Base-by-base conservation (phyloP, 2,888 invertebrate species). In the Chaetogeoica ovagalla region DNA sequence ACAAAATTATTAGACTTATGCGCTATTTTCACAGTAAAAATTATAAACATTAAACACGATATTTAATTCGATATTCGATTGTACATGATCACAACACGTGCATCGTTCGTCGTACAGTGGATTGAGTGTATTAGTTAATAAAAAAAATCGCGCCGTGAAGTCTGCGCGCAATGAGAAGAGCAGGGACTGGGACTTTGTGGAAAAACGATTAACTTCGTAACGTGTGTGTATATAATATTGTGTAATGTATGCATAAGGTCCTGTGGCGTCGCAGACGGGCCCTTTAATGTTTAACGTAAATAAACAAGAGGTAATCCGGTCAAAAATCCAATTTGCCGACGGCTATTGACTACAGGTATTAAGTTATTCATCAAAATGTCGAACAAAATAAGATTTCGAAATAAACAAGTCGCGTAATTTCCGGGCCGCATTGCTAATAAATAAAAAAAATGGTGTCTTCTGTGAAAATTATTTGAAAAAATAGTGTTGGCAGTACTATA, bases 281-380 rank as follows among this genome's bases (percentile, higher is more conserved):
- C 60, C 43, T 71, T 60, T 60, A 71, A 71, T 43, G 72, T 72
- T 60, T 37, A 30, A 59, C 71, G 60, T 43, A 43, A 43, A 71
- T 72, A 60, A 19, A 8, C 23, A 19, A 13, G 19, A n/a, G 21
- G 43, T 30, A 62, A 72, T 72, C 72, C 48, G 60, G 48, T 48
- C 11, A 7, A 48, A 19, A 73, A 62, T 73, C 73, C 30, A 73
- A 52, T 73, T 48, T 48, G 52, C 52, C 30, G 48, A 59, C 30
- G 48, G 71, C 43, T 71, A 71, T 60, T 23, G 71, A 71, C 59
- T 30, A 30, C 71, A 43, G 52, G 23, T 19, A 52, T 19, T 23
- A 62, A 63, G 73, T 48, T 52, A 73, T 73, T 52, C 62, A 62
- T 73, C 37, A 37, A 62, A 62, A 73, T 30, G 23, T 60, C 60